A percentile compares a stretch with the other conserved stretches of the same genome.
phyloP scores from a whole-genome alignment of 2,113 vertebrate genomes.

The Hoplias malabaricus region DNA sequence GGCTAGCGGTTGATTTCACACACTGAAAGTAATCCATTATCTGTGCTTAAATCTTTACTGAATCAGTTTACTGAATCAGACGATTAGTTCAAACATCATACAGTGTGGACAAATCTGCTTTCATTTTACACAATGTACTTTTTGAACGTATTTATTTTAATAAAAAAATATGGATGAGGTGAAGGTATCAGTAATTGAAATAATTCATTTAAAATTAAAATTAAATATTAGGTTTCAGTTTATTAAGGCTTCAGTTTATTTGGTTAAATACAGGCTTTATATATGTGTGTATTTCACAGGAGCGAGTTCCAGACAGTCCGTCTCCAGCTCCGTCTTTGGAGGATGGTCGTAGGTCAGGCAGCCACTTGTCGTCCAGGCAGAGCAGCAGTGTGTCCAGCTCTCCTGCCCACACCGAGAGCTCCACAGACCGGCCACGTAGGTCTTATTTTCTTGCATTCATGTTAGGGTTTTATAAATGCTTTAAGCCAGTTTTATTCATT shows the following conservation, averaged over 20 bases:
- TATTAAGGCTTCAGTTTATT: not conserved
- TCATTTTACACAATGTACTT: too few relatives aligned
- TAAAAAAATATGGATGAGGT: too few relatives aligned
- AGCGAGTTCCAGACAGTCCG: conserved; percentile 90
- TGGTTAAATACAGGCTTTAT: not conserved
- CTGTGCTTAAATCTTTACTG: too few relatives aligned
- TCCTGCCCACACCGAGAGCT: conserved; percentile 89
- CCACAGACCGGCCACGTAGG: conserved; percentile 90
- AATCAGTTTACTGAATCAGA: too few relatives aligned
- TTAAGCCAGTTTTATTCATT: too few relatives aligned
- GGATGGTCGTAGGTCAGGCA: conserved; percentile 88
- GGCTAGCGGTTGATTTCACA: too few relatives aligned
- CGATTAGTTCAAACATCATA: too few relatives aligned
- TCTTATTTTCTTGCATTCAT: not conserved
- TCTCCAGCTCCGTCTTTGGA: conserved; percentile 93
- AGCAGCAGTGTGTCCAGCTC: conserved; percentile 97
- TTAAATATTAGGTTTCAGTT: not conserved
- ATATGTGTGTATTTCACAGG: conserved; percentile 67
- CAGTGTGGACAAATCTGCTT: too few relatives aligned
- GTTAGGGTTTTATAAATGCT: not conserved
- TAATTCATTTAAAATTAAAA: too few relatives aligned
- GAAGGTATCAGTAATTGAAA: too few relatives aligned
- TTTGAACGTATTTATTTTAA: too few relatives aligned
- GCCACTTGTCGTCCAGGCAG: conserved; percentile 86
- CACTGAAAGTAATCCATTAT: too few relatives aligned